Conservation (phyloP, 2,113 vertebrate genomes). For the Eublepharis macularius region DNA sequence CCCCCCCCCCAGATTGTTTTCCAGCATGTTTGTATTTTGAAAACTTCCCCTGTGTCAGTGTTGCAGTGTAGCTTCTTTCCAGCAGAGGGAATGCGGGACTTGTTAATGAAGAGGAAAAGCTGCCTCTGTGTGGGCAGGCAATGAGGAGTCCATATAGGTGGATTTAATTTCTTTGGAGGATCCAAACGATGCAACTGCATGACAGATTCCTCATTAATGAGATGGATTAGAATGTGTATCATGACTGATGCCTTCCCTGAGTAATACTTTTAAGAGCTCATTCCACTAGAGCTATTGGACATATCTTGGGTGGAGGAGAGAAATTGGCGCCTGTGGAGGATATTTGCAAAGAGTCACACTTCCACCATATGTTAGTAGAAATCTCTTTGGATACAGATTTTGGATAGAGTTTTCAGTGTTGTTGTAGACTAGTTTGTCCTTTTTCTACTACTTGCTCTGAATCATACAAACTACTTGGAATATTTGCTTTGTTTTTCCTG, state of each 20-base stretch:
- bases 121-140: background rate
- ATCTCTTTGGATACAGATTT: conserved; percentile 72
- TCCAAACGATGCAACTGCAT: conserved; percentile 48
- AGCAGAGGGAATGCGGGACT: background rate
- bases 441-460: conserved; percentile 64
- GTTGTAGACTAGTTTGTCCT: conserved; percentile 70
- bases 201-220: conserved; percentile 70
- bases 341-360: conserved; percentile 76
- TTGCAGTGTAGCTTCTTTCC: background rate
- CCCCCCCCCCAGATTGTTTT: conserved; percentile 57
- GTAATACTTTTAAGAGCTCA: conserved; percentile 68
- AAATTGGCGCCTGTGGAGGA: conserved; percentile 69
- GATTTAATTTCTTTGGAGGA: conserved; percentile 65
- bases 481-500: conserved; percentile 44
- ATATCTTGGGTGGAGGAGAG: conserved; percentile 69
- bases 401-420: conserved; percentile 69
- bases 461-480: conserved; percentile 62
- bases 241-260: conserved; percentile 66
- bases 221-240: conserved; percentile 72
- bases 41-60: conserved; percentile 40
- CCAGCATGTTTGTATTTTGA: conserved; percentile 35
- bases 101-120: background rate
- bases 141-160: conserved; percentile 38
- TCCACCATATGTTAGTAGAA: conserved; percentile 74
- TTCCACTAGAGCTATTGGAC: conserved; percentile 62